Percentiles rank a stretch among this genome's conserved stretches.
These are phyloP conservation scores for Tympanuchus pallidicinctus DNA, from an alignment of 2,113 vertebrate species.

Conservation along the genomic window DNA sequence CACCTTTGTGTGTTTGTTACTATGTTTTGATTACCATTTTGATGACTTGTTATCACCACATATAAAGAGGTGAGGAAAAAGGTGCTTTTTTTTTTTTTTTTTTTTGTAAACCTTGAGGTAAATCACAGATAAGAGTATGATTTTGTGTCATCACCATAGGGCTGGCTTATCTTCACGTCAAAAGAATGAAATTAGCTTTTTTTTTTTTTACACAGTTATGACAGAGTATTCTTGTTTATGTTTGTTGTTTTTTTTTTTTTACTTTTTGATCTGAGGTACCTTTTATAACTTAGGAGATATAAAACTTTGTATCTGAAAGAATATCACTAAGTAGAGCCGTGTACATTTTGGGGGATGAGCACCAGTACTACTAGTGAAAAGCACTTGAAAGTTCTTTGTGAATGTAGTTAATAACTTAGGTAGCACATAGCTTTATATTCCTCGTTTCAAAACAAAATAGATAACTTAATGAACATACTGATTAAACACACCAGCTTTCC, in stretches of 20 bases:
- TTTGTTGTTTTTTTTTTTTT: neutral
- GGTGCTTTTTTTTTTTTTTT: too few relatives aligned
- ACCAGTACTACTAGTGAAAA: neutral
- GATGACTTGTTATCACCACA: neutral
- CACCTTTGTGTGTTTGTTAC: neutral
- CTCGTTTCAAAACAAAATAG: neutral
- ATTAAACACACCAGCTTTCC: neutral
- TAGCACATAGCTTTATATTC: neutral
- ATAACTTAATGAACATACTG: neutral
- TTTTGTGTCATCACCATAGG: neutral
- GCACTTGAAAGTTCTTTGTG: neutral
- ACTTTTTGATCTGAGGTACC: neutral
- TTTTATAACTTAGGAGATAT: neutral
- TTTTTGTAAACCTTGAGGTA: neutral
- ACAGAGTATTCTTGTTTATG: fast-evolving
- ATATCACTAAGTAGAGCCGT: neutral
- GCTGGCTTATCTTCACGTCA: neutral
- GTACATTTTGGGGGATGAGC: fast-evolving
- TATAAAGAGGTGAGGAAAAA: neutral
- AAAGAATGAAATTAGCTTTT: neutral
- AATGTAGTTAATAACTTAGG: neutral
- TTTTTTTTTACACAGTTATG: neutral
- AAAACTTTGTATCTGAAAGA: neutral
- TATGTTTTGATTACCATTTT: too few relatives aligned
- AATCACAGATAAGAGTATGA: neutral